phyloP scores from a whole-genome alignment of 2,113 vertebrate genomes.

The Dasypus novemcinctus region DNA sequence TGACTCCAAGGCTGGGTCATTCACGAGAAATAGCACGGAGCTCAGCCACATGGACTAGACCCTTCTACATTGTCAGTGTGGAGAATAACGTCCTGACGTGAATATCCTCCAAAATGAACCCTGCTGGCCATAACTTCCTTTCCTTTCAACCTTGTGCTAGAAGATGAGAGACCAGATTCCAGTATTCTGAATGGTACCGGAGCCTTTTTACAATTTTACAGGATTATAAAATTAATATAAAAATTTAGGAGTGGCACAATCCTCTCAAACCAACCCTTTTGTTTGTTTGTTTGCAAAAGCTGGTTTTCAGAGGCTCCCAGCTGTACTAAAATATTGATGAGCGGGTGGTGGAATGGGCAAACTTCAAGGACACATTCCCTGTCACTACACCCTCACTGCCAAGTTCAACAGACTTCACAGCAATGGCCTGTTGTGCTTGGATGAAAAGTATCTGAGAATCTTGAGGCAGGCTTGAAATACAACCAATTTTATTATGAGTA shows the following conservation, averaged over 20 bases:
- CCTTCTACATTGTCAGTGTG: background rate
- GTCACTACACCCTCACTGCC: conserved; percentile 21
- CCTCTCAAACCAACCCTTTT: background rate
- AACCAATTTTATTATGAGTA: conserved; percentile 65
- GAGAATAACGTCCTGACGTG: conserved; percentile 41
- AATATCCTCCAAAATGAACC: conserved; percentile 74
- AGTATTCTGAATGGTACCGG: conserved; percentile 6
- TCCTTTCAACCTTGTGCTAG: conserved; percentile 54
- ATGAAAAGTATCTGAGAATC: conserved; percentile 52
- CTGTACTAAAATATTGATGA: conserved; percentile 69
- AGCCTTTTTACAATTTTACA: conserved; percentile 34
- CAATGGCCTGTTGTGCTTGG: conserved; percentile 69
- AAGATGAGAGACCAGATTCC: conserved; percentile 41
- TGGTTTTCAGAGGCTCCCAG: conserved; percentile 64
- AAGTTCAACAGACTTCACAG: conserved; percentile 69
- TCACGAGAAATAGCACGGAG: conserved; percentile 31
- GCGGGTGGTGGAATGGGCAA: background rate
- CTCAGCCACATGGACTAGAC: background rate
- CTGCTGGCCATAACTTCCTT: conserved; percentile 76
- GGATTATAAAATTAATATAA: conserved; percentile 28
- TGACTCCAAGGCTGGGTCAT: background rate
- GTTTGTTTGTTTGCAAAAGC: background rate
- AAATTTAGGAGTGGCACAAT: conserved; percentile 36
- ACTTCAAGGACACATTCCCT: conserved; percentile 64
- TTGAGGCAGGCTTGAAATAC: conserved; percentile 64